Evolutionary conservation across 1,140 invertebrate species (phyloP).

Genomic region (Bombus balteatus): DNA sequence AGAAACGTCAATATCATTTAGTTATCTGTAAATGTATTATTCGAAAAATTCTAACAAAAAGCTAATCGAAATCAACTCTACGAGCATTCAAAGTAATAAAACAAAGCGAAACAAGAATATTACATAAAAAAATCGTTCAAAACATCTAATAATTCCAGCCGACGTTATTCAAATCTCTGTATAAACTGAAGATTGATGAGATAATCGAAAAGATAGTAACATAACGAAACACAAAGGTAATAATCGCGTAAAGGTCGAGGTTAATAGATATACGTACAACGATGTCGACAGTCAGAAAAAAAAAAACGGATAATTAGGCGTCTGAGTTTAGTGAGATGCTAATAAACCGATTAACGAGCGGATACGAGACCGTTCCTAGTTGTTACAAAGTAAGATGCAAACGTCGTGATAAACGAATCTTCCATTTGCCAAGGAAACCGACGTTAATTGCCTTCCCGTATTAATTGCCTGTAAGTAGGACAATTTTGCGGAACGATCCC

Average conservation of each 20-base stretch:
- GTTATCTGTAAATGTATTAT: too few species aligned
- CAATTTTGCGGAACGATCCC: background rate
- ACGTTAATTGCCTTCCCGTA: background rate
- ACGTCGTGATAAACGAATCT: slow-evolving; percentile 32
- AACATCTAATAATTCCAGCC: too few species aligned
- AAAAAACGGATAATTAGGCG: slow-evolving; percentile 10
- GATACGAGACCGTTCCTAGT: slow-evolving; percentile 11
- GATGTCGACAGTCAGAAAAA: background rate
- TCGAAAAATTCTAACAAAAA: too few species aligned
- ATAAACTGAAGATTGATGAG: background rate
- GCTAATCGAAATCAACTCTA: too few species aligned
- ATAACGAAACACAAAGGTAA: background rate
- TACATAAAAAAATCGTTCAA: too few species aligned
- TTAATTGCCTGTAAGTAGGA: slow-evolving; percentile 12
- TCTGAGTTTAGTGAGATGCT: slow-evolving; percentile 20
- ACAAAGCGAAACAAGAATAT: too few species aligned
- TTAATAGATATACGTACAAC: background rate
- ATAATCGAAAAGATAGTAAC: background rate
- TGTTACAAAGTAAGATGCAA: slow-evolving; percentile 41
- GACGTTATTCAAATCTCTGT: background rate
- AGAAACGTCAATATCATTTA: too few species aligned
- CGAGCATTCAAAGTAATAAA: too few species aligned
- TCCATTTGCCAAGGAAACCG: slow-evolving; percentile 49
- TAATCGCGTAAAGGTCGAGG: background rate
- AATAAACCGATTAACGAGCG: slow-evolving; percentile 42